Percentiles rank a stretch among this genome's conserved stretches.
These are phyloP conservation scores for Tipula unca DNA, from an alignment of 2,888 invertebrate genomes.

Conservation along the genomic window DNA sequence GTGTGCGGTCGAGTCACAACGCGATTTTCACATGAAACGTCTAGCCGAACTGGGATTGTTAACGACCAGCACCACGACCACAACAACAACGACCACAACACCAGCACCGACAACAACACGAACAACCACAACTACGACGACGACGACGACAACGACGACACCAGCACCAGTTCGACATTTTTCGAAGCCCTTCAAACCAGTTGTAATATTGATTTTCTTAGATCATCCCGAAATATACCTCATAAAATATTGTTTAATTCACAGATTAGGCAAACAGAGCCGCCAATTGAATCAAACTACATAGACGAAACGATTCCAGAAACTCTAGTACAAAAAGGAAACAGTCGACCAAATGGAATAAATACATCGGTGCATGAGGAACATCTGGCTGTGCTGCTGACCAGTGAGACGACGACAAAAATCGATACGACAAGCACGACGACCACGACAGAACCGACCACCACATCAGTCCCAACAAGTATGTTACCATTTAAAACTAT, in stretches of 20 bases:
- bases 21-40: constrained; percentile 68
- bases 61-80: constrained; percentile 43
- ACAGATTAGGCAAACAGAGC: constrained; percentile 23
- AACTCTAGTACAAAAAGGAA: constrained; percentile 36
- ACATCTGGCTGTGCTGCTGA: constrained; percentile 38
- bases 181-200: constrained; percentile 26
- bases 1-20: constrained; percentile 85
- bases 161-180: constrained; percentile 29
- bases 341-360: background rate
- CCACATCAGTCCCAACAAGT: constrained; percentile 51
- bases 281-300: constrained; percentile 41
- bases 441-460: constrained; percentile 50
- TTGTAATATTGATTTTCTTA: background rate
- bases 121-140: constrained; percentile 40
- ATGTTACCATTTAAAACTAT: too few species aligned
- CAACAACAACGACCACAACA: constrained; percentile 46
- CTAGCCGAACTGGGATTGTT: constrained; percentile 45
- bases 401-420: constrained; percentile 43
- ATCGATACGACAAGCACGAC: constrained; percentile 38
- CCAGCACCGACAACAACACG: constrained; percentile 39
- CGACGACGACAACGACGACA: constrained; percentile 43
- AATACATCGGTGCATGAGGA: constrained; percentile 35
- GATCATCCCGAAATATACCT: too few species aligned
- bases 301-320: constrained; percentile 40
- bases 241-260: too few species aligned